Percentiles rank a stretch among this genome's conserved stretches.
phyloP scores from a whole-genome alignment of 1,140 invertebrate genomes.

The Panulirus ornatus region DNA sequence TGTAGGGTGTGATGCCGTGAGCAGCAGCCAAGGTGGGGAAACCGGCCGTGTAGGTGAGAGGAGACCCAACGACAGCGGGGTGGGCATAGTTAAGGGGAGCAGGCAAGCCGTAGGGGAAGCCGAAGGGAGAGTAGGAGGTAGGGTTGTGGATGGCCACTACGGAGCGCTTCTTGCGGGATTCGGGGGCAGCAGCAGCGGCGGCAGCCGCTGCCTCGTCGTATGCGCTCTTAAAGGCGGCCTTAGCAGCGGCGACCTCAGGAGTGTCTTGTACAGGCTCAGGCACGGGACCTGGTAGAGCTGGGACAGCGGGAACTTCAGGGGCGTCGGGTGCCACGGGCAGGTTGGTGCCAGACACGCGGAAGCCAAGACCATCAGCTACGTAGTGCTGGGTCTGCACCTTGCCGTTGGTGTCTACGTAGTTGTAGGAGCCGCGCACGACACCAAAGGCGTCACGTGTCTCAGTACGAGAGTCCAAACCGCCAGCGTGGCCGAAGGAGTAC shows the following conservation, averaged over 20 bases:
- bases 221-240: slow-evolving; percentile 4
- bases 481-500: slow-evolving; percentile 56
- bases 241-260: slow-evolving; percentile 56
- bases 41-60: not conserved
- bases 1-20: not conserved
- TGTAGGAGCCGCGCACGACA: slow-evolving; percentile 40
- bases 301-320: slow-evolving; percentile 17
- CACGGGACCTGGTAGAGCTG: too few relatives aligned
- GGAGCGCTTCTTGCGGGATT: too few relatives aligned
- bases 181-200: not conserved
- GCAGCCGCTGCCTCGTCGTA: slow-evolving; percentile 38
- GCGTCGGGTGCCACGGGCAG: slow-evolving; percentile 56
- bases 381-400: slow-evolving; percentile 60
- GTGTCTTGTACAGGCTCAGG: slow-evolving; percentile 56
- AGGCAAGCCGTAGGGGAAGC: slow-evolving; percentile 40
- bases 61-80: slow-evolving; percentile 1
- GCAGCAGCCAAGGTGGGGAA: slow-evolving; percentile 5
- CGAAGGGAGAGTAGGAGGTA: slow-evolving; percentile 13
- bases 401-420: slow-evolving; percentile 53
- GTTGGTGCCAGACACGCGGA: slow-evolving; percentile 62
- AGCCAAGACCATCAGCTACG: slow-evolving; percentile 55
- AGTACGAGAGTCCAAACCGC: slow-evolving; percentile 24
- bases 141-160: not conserved
- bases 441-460: slow-evolving; percentile 56
- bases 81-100: slow-evolving; percentile 35